Conservation (phyloP, 2,888 invertebrate genomes). For the Caradrina kadenii region DNA sequence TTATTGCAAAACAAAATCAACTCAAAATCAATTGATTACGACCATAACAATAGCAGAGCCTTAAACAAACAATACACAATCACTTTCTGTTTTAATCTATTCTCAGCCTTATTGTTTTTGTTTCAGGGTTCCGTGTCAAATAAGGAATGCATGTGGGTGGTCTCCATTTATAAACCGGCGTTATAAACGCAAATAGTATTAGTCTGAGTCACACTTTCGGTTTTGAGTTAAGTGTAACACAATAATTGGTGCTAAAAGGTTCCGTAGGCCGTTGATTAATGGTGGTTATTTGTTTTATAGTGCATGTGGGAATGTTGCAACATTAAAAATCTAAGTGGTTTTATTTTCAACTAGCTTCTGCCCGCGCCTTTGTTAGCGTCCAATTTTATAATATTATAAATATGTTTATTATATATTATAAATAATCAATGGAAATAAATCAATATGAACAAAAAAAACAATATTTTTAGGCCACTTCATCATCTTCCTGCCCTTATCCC, state of each 20-base stretch:
- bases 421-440: no score
- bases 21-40: conserved; percentile 8
- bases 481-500: no score
- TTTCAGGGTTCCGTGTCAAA: conserved; percentile 29
- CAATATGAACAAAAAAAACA: no score
- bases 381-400: no score
- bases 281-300: conserved; percentile 33
- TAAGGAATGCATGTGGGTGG: conserved; percentile 50
- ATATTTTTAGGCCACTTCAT: no score
- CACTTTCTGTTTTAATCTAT: conserved; percentile 25
- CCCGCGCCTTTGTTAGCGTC: not conserved
- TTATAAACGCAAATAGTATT: conserved; percentile 51
- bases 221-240: conserved; percentile 49
- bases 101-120: conserved; percentile 24
- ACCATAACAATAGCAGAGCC: not conserved
- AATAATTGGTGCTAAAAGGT: conserved; percentile 43
- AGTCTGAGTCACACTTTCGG: conserved; percentile 65
- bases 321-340: not conserved
- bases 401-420: no score
- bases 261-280: conserved; percentile 41
- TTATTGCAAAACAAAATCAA: not conserved
- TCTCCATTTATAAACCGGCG: conserved; percentile 21
- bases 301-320: conserved; percentile 31
- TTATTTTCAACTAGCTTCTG: not conserved
- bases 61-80: not conserved